Conservation (phyloP, 2,113 vertebrate genomes). For the Sarotherodon lohbergeri region DNA sequence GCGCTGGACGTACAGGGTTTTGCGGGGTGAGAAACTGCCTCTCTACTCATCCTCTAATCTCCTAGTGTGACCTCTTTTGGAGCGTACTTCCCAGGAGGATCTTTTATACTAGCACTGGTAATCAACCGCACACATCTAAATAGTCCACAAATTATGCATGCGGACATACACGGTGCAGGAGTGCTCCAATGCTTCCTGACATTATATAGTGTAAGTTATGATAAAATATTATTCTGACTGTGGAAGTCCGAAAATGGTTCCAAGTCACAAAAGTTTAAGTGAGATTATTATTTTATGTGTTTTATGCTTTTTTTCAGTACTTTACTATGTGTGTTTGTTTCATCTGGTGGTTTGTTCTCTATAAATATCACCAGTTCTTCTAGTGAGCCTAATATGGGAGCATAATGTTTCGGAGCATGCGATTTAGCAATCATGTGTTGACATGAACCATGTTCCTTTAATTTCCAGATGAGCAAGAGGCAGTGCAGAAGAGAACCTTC, state of each 20-base stretch:
- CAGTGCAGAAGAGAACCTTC: constrained; percentile 97
- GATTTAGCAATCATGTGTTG: not conserved
- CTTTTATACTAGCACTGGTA: not conserved
- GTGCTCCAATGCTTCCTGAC: not conserved
- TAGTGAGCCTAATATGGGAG: not conserved
- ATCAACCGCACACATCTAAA: not conserved
- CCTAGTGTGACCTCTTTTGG: constrained; percentile 43
- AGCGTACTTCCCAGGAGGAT: not conserved
- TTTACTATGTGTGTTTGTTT: not conserved
- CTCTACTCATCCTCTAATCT: constrained; percentile 25
- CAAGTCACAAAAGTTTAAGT: not conserved
- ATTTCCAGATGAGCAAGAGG: constrained; percentile 91
- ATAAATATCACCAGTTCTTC: not conserved
- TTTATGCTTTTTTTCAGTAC: not conserved
- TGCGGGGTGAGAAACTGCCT: not conserved
- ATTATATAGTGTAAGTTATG: not conserved
- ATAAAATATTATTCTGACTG: not conserved
- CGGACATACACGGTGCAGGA: not conserved
- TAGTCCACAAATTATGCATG: not conserved
- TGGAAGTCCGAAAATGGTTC: not conserved
- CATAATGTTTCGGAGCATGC: not conserved
- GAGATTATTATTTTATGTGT: not conserved
- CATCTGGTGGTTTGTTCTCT: not conserved
- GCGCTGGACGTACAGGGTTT: not conserved
- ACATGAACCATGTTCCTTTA: not conserved